Percentiles rank a stretch among this genome's conserved stretches.
phyloP scores from a whole-genome alignment of 2,113 vertebrate species.

The Saguinus imperator region DNA sequence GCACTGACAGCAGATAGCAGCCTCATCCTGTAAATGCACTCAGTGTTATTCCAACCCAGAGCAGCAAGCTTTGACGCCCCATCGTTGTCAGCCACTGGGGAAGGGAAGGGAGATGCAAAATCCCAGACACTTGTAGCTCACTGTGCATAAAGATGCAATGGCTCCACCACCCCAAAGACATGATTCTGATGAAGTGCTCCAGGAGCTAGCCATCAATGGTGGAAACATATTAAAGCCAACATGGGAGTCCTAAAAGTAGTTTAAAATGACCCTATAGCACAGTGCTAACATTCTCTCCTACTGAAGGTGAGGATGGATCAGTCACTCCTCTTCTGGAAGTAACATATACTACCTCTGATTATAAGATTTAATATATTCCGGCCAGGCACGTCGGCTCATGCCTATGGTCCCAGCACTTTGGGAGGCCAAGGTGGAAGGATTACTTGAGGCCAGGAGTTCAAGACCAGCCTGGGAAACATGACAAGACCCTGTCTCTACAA shows the following conservation, averaged over 20 bases:
- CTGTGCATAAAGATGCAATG: not conserved
- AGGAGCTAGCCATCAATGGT: not conserved
- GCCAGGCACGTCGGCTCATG: too few relatives aligned
- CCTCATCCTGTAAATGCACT: not conserved
- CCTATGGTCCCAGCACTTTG: too few relatives aligned
- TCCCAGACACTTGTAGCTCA: not conserved
- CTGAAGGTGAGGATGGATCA: not conserved
- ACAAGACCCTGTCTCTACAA: too few relatives aligned
- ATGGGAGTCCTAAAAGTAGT: not conserved
- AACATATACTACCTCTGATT: not conserved
- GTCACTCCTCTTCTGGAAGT: not conserved
- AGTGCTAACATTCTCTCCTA: not conserved
- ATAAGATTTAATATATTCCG: not conserved
- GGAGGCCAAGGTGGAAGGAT: too few relatives aligned
- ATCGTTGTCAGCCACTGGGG: not conserved
- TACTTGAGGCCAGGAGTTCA: too few relatives aligned
- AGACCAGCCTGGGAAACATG: too few relatives aligned
- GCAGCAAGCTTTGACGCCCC: not conserved
- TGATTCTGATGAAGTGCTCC: not conserved
- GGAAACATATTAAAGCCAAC: not conserved
- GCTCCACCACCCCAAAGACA: not conserved
- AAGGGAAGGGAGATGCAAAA: not conserved
- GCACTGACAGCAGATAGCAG: not conserved
- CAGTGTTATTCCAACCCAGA: not conserved
- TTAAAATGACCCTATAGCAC: too few relatives aligned